Base-by-base conservation (phyloP, 2,797 vertebrate species). In the Propithecus deckenii region DNA sequence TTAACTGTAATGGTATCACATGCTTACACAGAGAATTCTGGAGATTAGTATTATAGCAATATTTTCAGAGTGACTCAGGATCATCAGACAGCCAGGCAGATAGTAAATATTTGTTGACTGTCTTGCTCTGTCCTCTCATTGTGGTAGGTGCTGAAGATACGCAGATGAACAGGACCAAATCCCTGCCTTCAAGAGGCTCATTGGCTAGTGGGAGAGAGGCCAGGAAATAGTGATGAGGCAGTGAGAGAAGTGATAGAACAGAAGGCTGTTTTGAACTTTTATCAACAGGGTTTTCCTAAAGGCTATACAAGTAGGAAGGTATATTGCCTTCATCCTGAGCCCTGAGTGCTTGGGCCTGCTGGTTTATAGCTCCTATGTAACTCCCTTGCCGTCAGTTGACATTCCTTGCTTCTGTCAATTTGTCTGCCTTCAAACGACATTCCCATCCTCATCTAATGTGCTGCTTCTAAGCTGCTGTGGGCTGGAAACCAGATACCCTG, bases 401-500 rank as follows among this genome's bases (percentile, higher is more conserved):
- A 89, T 17, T 41, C 41, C 28, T 84, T 83, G 61, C 63, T 86
- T 72, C 55, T 96, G 28, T 95, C 72, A 81, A 0, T 75, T 88
- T 93, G 41, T 79, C 61, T 94, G 55, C 48, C 48, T 96, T 91
- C 83, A 91, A 50, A 75, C 35, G 30, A 81, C 55, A 81, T 94
- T 95, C 61, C 43, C 22, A 38, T 88, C 72, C 48, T 94, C 85
- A 59, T 67, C 41, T 90, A 81, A 81, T 38, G 61, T 30, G 50
- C 75, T 88, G 32, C 30, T 90, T 97, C 61, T 96, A 38, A 89
- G 91, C 46, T 96, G 11, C 88, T 52, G 3, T 81, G 92, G 43
- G 22, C 52, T 84, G 50, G 83, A 97, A 95, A 96, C 48, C 59
- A 94, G 63, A 96, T 91, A 86, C 17, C 41, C 61, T 80, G 74